Evolutionary conservation across 2,888 invertebrate genomes (phyloP).

Genomic region (Tethea ocularis): DNA sequence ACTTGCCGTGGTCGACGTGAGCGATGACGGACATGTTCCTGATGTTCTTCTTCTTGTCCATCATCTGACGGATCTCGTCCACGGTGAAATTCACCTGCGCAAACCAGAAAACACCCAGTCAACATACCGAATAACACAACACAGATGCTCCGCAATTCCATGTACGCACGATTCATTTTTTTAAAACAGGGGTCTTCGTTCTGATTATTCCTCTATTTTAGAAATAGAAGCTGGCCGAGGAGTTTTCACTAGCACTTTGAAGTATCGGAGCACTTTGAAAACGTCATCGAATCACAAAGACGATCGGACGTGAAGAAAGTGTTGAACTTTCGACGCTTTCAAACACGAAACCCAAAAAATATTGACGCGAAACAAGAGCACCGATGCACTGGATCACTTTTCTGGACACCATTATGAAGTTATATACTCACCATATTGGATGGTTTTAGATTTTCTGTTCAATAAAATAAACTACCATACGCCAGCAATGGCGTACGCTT

Average conservation of each 20-base stretch:
- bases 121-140: constrained; percentile 61
- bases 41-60: constrained; percentile 99
- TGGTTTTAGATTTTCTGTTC: constrained; percentile 90
- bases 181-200: not conserved
- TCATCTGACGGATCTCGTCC: constrained; percentile 99
- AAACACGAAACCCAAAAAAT: constrained; percentile 59
- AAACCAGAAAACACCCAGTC: constrained; percentile 64
- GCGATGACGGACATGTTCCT: constrained; percentile 99
- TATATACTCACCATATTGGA: constrained; percentile 90
- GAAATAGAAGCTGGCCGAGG: not conserved
- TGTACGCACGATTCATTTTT: constrained; percentile 64
- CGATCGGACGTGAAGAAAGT: constrained; percentile 45
- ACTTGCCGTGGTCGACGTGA: constrained; percentile 99
- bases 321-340: constrained; percentile 38
- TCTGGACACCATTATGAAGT: constrained; percentile 52
- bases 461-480: constrained; percentile 89
- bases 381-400: constrained; percentile 54
- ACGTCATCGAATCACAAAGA: constrained; percentile 78
- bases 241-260: constrained; percentile 44
- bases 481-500: constrained; percentile 95
- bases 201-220: not conserved
- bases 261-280: constrained; percentile 63
- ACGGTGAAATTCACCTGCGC: constrained; percentile 99
- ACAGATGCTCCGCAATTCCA: constrained; percentile 55
- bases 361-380: constrained; percentile 51